A percentile compares a stretch with the other conserved stretches of the same genome.
phyloP scores from a whole-genome alignment of 64 coral and sea anemone genomes.

The Stylophora pistillata region DNA sequence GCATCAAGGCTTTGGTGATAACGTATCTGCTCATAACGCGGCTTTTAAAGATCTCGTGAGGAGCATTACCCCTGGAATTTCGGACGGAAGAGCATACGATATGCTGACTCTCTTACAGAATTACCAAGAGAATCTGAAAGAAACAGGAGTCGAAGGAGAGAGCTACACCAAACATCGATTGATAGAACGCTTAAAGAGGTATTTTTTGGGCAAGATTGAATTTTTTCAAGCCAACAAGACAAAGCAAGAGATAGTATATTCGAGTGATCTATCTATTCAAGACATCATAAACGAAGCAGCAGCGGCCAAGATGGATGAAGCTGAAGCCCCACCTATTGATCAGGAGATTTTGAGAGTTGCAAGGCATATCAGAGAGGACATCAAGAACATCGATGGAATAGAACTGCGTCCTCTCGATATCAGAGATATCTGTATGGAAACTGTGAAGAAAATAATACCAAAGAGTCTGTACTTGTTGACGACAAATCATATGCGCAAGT shows the following conservation, averaged over 20 bases:
- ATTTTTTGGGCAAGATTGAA: constrained; percentile 29
- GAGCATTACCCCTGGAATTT: neutral
- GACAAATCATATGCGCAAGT: constrained; percentile 34
- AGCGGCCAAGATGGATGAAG: neutral
- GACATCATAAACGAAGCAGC: constrained; percentile 49
- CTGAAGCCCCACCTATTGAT: neutral
- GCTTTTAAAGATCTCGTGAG: constrained; percentile 22
- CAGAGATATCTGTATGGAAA: constrained; percentile 18
- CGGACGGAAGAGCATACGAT: constrained; percentile 44
- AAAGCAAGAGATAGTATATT: constrained; percentile 48
- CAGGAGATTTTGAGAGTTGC: neutral
- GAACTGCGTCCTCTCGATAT: constrained; percentile 34
- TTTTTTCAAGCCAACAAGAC: constrained; percentile 11
- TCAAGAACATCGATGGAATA: constrained; percentile 46
- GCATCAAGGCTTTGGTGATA: neutral
- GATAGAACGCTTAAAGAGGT: constrained; percentile 24
- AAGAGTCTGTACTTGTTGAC: constrained; percentile 31
- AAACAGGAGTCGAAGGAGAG: constrained; percentile 17
- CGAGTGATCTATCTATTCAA: constrained; percentile 44
- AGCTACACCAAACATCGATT: constrained; percentile 48
- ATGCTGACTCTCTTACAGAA: constrained; percentile 19
- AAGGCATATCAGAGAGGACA: constrained; percentile 31
- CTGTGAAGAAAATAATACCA: constrained; percentile 30
- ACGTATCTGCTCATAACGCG: neutral
- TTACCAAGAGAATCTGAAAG: constrained; percentile 29